Evolutionary conservation across 2,113 vertebrate species (phyloP).

Genomic region (Seriola quinqueradiata): DNA sequence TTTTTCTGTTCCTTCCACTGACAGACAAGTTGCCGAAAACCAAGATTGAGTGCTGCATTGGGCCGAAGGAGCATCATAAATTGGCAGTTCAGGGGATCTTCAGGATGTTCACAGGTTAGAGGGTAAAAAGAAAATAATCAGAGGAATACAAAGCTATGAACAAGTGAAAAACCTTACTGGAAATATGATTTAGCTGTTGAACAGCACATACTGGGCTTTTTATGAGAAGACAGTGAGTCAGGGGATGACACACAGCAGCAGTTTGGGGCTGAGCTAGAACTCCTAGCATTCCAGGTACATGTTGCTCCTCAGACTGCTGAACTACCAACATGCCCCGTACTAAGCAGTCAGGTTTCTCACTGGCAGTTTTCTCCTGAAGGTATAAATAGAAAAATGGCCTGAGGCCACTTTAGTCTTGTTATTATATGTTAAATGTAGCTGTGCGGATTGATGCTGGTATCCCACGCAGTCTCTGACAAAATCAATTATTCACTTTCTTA

Average conservation of each 20-base stretch:
- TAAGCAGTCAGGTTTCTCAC: conserved; percentile 13
- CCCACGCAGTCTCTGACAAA: background rate
- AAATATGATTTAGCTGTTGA: conserved; percentile 10
- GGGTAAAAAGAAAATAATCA: background rate
- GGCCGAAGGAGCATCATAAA: conserved; percentile 13
- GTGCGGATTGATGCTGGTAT: background rate
- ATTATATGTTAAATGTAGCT: background rate
- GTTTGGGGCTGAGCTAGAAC: background rate
- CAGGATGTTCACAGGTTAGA: conserved; percentile 27
- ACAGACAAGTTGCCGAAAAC: conserved; percentile 35
- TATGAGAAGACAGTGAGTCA: conserved; percentile 10
- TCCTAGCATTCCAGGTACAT: background rate
- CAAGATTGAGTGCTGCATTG: conserved; percentile 7
- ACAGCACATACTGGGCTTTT: background rate
- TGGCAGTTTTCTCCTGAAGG: conserved; percentile 19
- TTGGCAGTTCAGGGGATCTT: conserved; percentile 21
- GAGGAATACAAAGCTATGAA: conserved; percentile 10
- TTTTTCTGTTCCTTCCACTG: conserved; percentile 32
- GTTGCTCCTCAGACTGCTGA: conserved; percentile 9
- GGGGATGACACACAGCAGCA: conserved; percentile 7
- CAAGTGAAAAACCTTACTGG: conserved; percentile 6
- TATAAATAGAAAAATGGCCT: conserved; percentile 37
- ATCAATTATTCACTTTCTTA: conserved; percentile 12
- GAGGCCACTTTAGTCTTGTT: conserved; percentile 8
- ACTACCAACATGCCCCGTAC: conserved; percentile 2